Evolutionary conservation across 2,888 invertebrate species (phyloP), one percentile per base, ranked within the genome.

Genomic region (Chrysomela aeneicollis): DNA sequence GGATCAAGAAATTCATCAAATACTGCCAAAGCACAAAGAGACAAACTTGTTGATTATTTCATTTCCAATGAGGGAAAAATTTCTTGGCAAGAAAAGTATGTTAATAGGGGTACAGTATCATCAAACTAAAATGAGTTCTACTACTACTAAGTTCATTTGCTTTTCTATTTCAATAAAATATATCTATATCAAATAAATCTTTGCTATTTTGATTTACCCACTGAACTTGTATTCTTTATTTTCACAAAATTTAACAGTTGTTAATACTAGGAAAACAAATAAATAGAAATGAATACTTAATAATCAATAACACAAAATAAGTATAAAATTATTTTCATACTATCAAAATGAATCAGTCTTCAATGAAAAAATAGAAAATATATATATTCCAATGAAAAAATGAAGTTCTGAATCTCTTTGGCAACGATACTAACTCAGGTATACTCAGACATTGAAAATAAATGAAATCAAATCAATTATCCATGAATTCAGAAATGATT

Each of bases 61-160:
- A 32, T 53, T 17, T 53, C 52, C 15, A 32, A 53, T 32, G 52
- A 53, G 30, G 32, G 52, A 18, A 51, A 51, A 32, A 19, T 53
- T 53, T n/a, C 52, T 17, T 32, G 30, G 52, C 52, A 53, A 53
- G 17, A 53, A 30, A 8, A 52, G 15, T 52, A 52, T 52, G 30
- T 26, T 10, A 15, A 17, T 15, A 52, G 52, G 52, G 52, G 52
- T 32, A 10, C 18, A 53, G 30, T 32, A 18, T 17, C 52, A 6
- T 5, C 18, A 32, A 53, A 10, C 17, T 53, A 12, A 32, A 19
- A 15, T 51, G 10, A 22, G 1, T 22, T 22, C 51, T 51, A 22
- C 2, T n/a, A 15, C 2, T 9, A 35, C 32, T 35, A 10, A 9
- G 32, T 35, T 35, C 6, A 35, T 35, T 26, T 26, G 26, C 26